Percentiles rank a stretch among this genome's conserved stretches.
Evolutionary conservation across 23 tunicate genomes (phyloP).

Genomic region (Trididemnum clinides): DNA sequence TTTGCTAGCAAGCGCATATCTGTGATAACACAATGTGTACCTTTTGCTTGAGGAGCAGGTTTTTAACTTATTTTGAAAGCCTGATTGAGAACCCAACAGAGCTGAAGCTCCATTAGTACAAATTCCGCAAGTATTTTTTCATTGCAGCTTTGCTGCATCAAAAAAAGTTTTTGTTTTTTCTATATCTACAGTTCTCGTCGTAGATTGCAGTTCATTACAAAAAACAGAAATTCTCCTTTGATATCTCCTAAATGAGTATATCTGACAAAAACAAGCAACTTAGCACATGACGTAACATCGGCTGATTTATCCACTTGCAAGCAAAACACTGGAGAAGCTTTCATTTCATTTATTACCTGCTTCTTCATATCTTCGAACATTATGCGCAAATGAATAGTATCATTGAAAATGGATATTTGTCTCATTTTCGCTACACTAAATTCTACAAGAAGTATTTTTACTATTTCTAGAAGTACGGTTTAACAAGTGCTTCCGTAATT

Average conservation of each 20-base stretch:
- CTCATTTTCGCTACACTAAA: neutral
- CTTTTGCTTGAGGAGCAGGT: conserved; percentile 53
- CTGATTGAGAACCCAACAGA: conserved; percentile 37
- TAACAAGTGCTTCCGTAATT: conserved; percentile 14
- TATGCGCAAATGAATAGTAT: too few relatives aligned
- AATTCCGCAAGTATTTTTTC: conserved; percentile 52
- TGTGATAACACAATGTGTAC: too few relatives aligned
- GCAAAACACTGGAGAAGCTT: conserved; percentile 64
- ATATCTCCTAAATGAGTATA: too few relatives aligned
- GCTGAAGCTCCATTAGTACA: conserved; percentile 56
- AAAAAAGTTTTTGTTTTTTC: too few relatives aligned
- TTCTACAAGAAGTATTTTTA: neutral
- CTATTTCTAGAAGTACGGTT: neutral
- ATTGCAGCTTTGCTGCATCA: conserved; percentile 33
- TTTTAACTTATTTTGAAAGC: conserved; percentile 33
- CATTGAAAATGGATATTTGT: too few relatives aligned
- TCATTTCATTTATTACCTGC: too few relatives aligned
- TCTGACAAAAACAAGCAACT: neutral
- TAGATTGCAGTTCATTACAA: conserved; percentile 21
- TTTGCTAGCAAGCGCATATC: conserved; percentile 20
- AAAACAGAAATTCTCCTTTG: conserved; percentile 15
- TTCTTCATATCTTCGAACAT: too few relatives aligned
- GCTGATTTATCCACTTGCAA: conserved; percentile 49
- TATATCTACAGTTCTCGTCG: too few relatives aligned
- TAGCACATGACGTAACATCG: conserved; percentile 35